These are phyloP conservation scores for Cossypha dichroa DNA, from an alignment of 2,797 vertebrate species.

Conservation along the genomic window DNA sequence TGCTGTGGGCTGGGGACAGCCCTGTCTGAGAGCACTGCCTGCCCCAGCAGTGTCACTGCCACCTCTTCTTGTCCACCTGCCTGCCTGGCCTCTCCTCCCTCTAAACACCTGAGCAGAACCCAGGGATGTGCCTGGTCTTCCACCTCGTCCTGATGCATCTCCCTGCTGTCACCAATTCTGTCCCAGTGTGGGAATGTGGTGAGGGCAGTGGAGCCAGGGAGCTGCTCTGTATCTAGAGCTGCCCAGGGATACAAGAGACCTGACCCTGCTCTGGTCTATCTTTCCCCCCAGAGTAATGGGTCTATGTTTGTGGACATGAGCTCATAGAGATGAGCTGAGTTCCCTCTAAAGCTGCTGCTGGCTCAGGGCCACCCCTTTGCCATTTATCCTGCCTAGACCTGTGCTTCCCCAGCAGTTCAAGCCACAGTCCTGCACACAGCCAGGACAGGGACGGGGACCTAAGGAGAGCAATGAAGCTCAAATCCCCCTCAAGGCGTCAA, in stretches of 20 bases:
- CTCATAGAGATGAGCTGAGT: background rate
- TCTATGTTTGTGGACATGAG: background rate
- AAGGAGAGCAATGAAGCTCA: background rate
- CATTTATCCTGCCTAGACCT: background rate
- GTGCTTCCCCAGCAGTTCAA: background rate
- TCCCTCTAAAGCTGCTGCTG: background rate
- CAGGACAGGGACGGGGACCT: background rate
- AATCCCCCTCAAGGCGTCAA: background rate
- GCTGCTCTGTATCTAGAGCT: background rate
- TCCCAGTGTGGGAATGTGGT: background rate
- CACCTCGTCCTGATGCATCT: rapidly evolving
- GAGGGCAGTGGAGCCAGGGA: background rate
- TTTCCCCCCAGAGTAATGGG: background rate
- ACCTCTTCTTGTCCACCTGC: background rate
- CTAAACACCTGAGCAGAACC: background rate
- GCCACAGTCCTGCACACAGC: background rate
- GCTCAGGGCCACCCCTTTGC: rapidly evolving
- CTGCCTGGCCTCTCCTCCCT: background rate
- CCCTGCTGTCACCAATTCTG: background rate
- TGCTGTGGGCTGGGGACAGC: background rate
- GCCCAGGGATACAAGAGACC: background rate
- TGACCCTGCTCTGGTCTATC: background rate
- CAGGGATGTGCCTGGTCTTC: background rate
- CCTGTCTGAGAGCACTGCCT: background rate
- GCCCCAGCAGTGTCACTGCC: background rate